Base-by-base conservation (phyloP, 2,797 vertebrate genomes). In the Pyrrhura leucotis region DNA sequence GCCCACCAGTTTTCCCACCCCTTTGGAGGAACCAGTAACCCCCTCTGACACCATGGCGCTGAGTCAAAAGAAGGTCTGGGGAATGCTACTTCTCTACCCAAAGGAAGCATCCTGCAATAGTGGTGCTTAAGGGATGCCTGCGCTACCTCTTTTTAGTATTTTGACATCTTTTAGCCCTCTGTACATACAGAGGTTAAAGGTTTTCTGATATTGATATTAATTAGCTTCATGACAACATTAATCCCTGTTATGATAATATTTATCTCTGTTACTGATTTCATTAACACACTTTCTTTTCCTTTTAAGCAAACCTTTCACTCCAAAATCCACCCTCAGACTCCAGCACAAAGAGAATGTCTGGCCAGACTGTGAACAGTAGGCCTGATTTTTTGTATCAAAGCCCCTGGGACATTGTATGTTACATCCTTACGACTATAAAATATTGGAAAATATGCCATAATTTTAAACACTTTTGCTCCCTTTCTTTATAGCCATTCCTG, bases 11-110 rank as follows among this genome's bases (percentile, higher is more conserved):
- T 35, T 56, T 58, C 47, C 22, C 35, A 29, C 3, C 6, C 9
- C 44, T 56, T 59, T 0, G 0, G 17, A 73, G 39, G 31, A 67
- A 21, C 56, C 3, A 2, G 51, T 53, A 83, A 53, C 74, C 10
- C 37, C 48, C 68, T 53, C 47, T 78, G 8, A 17, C 35, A 25
- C 26, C 40, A 9, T 0, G 2, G 39, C 15, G 7, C 5, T 65
- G 61, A 14, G 28, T n/a, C 22, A 65, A 47, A 67, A 65, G 12
- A 23, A 67, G 13, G 28, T 19, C 44, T 5, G 3, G 5, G 22
- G 54, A 50, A 26, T 0, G 5, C 25, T 9, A 29, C 11, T 69
- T 69, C 58, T 45, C 21, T 35, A 21, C 8, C 4, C 0, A 0
- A 82, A 18, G 37, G 37, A 76, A 45, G 48, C 33, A 74, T 42